Evolutionary conservation across 2,888 invertebrate species (phyloP), one percentile per base, ranked within the genome.

Genomic region (Watsonalla binaria): DNA sequence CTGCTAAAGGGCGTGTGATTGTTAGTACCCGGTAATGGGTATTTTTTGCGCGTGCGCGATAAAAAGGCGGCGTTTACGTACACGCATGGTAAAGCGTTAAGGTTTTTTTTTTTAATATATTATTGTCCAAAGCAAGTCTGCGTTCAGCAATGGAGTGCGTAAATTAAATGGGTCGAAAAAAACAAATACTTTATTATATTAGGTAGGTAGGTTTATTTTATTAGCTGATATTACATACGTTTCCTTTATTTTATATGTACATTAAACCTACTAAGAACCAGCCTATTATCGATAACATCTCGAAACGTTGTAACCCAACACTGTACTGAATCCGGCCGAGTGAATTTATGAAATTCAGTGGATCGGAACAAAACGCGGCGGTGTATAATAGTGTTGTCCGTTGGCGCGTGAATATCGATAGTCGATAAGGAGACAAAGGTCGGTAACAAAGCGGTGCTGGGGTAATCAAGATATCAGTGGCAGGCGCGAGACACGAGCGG

Each of bases 381-480:
- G 54, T 61, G 56, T 58, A 74, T 76, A 75, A 80, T 79, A 80
- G 78, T 77, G 80, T 64, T 76, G 81, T 79, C 62, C 75, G 72
- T 62, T 68, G 67, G 69, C 54, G 79, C 80, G 79, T 74, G 70
- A 78, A 71, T 67, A 55, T 67, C 74, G 78, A 82, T 79, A 72
- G 70, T 57, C 53, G 60, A 70, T 65, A 62, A 61, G 80, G 74
- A 80, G 84, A 86, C 86, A 85, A 84, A 82, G 82, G 83, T 75
- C 82, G 81, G 80, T 57, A 70, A 83, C 84, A 82, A 81, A 84
- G 82, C 76, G 63, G 57, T 49, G 48, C 57, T 24, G 11, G 11
- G 42, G 66, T 77, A 73, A 84, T 85, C 85, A 84, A 85, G 85
- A 84, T 81, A 82, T 79, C 76, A 74, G 61, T 33, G 33, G n/a